Evolutionary conservation across 2,888 invertebrate species (phyloP).

Genomic region (Elegia similella): DNA sequence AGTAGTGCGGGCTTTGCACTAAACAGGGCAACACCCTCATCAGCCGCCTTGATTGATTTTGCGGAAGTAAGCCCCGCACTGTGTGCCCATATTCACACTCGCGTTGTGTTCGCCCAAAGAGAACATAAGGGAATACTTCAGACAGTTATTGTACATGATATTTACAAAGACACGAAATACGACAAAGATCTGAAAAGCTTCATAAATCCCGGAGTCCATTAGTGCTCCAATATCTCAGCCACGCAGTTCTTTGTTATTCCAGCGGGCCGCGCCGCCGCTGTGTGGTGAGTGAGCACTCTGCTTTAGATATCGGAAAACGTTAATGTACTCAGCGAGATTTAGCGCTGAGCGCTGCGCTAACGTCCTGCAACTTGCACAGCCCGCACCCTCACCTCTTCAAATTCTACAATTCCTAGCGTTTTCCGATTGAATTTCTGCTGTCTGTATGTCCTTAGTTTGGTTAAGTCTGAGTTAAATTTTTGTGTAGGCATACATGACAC

Average conservation of each 20-base stretch:
- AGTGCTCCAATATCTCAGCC: constrained; percentile 68
- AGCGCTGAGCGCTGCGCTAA: constrained; percentile 49
- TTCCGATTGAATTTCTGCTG: constrained; percentile 12
- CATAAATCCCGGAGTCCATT: constrained; percentile 70
- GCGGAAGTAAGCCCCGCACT: constrained; percentile 64
- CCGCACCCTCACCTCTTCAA: constrained; percentile 29
- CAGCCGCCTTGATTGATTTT: constrained; percentile 70
- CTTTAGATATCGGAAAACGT: constrained; percentile 77
- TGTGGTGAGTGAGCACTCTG: constrained; percentile 52
- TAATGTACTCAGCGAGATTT: constrained; percentile 73
- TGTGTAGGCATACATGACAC: neutral
- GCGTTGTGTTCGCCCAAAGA: constrained; percentile 30
- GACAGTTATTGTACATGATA: constrained; percentile 28
- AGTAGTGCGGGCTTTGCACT: constrained; percentile 52
- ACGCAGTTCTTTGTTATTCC: constrained; percentile 77
- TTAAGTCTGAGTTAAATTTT: neutral
- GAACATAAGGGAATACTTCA: constrained; percentile 20
- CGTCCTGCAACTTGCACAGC: constrained; percentile 38
- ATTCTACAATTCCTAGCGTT: constrained; percentile 30
- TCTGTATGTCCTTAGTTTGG: neutral
- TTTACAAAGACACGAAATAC: constrained; percentile 34
- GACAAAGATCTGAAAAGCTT: constrained; percentile 51
- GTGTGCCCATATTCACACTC: constrained; percentile 38
- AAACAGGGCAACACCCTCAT: constrained; percentile 58
- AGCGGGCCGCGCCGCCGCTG: constrained; percentile 48